Evolutionary conservation across 2,888 invertebrate genomes (phyloP).

Genomic region (Latrodectus elegans): DNA sequence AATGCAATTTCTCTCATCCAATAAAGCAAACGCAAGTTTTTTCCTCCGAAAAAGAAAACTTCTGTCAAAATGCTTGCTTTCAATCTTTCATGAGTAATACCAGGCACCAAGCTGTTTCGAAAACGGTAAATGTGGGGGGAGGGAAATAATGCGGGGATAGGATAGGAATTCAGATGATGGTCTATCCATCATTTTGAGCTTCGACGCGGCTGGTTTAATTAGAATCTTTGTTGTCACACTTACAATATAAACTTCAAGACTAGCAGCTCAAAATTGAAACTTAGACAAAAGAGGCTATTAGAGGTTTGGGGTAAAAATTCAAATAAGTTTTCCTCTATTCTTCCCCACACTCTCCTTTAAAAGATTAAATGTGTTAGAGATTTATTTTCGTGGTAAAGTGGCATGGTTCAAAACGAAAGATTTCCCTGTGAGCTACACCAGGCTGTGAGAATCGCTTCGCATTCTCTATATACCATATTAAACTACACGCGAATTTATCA

Average conservation of each 20-base stretch:
- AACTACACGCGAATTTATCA: too few relatives aligned
- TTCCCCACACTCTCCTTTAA: not conserved
- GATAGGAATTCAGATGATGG: not conserved
- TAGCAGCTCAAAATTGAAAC: constrained; percentile 21
- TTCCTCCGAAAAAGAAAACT: constrained; percentile 38
- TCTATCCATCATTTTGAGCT: constrained; percentile 50
- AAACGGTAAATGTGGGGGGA: not conserved
- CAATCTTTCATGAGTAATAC: not conserved
- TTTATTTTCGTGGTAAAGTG: not conserved
- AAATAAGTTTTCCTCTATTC: not conserved
- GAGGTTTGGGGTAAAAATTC: not conserved
- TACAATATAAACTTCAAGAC: constrained; percentile 51
- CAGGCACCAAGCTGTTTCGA: not conserved
- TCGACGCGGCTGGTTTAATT: constrained; percentile 46
- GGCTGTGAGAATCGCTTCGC: too few relatives aligned
- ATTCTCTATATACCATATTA: too few relatives aligned
- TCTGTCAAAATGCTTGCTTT: constrained; percentile 27
- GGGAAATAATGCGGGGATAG: not conserved
- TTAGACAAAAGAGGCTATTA: constrained; percentile 11
- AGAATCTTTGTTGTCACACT: constrained; percentile 48
- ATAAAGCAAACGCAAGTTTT: constrained; percentile 23
- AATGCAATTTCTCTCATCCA: not conserved
- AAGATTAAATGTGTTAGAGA: not conserved
- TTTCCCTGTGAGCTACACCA: too few relatives aligned
- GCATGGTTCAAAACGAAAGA: not conserved